phyloP scores from a whole-genome alignment of 1,140 invertebrate species.

The Drosophila athabasca region DNA sequence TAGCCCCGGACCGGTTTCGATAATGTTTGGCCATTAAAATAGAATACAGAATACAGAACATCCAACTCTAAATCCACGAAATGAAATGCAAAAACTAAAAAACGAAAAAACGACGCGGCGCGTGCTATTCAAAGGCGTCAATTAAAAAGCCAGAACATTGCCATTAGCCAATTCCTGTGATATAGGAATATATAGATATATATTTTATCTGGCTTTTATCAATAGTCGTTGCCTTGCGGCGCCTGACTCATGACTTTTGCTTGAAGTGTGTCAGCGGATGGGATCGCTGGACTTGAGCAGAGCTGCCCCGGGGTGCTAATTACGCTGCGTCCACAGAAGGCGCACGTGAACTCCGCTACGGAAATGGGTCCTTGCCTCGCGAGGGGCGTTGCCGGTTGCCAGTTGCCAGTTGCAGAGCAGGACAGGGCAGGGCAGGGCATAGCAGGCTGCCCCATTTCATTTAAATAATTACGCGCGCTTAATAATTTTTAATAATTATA shows the following conservation, averaged over 20 bases:
- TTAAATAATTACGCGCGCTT: constrained; percentile 81
- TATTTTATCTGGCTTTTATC: neutral
- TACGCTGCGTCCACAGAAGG: constrained; percentile 34
- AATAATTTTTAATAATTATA: constrained; percentile 83
- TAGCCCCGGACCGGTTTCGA: constrained; percentile 34
- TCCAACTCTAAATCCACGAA: constrained; percentile 21
- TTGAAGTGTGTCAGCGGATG: constrained; percentile 66
- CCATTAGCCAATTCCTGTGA: constrained; percentile 61
- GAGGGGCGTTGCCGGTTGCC: neutral
- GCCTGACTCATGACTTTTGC: constrained; percentile 56
- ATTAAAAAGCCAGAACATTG: constrained; percentile 59
- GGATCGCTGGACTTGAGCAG: constrained; percentile 18
- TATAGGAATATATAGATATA: neutral
- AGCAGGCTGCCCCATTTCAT: constrained; percentile 59
- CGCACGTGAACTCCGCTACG: constrained; percentile 44
- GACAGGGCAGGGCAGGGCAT: too few species aligned
- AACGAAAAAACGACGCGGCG: constrained; percentile 49
- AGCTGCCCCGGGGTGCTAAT: constrained; percentile 71
- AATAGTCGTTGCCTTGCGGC: constrained; percentile 29
- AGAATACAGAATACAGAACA: constrained; percentile 50
- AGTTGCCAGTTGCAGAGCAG: too few species aligned
- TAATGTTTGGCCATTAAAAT: constrained; percentile 50
- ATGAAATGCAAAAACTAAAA: constrained; percentile 34
- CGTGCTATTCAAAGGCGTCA: constrained; percentile 73
- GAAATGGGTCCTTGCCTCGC: constrained; percentile 47